Evolutionary conservation across 1,140 invertebrate genomes (phyloP), one percentile per base, ranked within the genome.

Genomic region (Drosophila pandora): DNA sequence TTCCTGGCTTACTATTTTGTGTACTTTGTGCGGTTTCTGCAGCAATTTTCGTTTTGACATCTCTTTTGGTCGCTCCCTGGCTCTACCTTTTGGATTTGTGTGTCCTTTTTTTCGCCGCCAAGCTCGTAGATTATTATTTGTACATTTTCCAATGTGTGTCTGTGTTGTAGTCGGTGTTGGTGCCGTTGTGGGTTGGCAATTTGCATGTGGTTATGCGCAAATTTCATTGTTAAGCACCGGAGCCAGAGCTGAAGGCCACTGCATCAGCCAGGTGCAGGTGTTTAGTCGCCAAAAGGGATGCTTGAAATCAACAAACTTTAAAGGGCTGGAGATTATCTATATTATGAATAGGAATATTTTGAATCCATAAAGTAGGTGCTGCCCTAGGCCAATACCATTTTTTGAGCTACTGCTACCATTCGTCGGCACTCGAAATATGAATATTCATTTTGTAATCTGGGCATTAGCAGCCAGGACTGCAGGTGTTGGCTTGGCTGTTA

Each of bases 191-290:
- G 83, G 70, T 87, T 87, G 75, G 79, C 83, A 88, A 88, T 88
- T 88, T 88, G 84, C 83, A 88, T 88, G 83, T 88, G 83, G 83
- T 88, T 88, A 88, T 88, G 83, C 83, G 83, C 76, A 88, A 88
- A 88, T 88, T 88, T 88, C 79, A 88, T 88, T 88, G 83, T 88
- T 88, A 88, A 88, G 83, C 83, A 79, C 75, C 58, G 81, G 83
- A 70, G 83, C 69, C 57, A 89, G 73, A 68, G 83, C 79, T 56
- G 68, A 75, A 53, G 54, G 72, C 62, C 72, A 52, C 63, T 39
- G 43, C 63, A 63, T 58, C 56, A 65, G 39, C 45, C 30, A 45
- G 63, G 48, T 56, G 45, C 67, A 70, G 50, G 34, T 60, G 39
- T 55, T 60, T 37, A 13, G 22, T 50, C 22, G 45, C 58, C 76